Base-by-base conservation (phyloP, 1,140 invertebrate species). In the Neodiprion virginianus region DNA sequence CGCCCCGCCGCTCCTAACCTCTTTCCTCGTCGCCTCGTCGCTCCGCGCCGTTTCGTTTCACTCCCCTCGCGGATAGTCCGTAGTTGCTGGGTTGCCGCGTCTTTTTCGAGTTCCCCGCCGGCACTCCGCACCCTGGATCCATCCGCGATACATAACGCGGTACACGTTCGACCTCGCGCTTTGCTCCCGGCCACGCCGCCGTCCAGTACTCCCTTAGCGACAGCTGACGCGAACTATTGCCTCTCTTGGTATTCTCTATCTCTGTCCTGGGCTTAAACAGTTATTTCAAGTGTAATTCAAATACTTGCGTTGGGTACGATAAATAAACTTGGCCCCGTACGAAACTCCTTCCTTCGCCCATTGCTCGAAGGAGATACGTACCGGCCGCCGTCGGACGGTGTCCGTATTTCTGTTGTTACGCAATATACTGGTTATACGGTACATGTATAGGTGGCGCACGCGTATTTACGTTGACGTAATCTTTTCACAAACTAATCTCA, bases 191-290 rank as follows among this genome's bases (percentile, higher is more conserved):
- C 53, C 11, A 12, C n/a, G n/a, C 53, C 11, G n/a, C 11, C 53
- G 53, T 61, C 53, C 53, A 61, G 53, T 61, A 61, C 11, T 61
- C 53, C 53, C 53, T 61, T 61, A 61, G 53, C 53, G 53, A 61
- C 53, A 61, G 53, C 53, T 61, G 53, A 61, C 53, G 8, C 53
- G 53, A 8, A 61, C 11, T 61, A 14, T 61, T 17, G 8, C 53
- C 11, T 11, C n/a, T 61, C 11, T 17, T 8, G 53, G n/a, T 61
- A 61, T 61, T 61, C 53, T 61, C 53, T 61, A 12, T 61, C 53
- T 61, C 53, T 61, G n/a, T 61, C n/a, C 8, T 61, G n/a, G 11
- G 11, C n/a, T 61, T 12, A 61, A 14, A 61, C 53, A 61, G 53
- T 61, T 61, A 61, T 14, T 61, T 61, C 53, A 17, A 61, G 53